Conservation (phyloP, 2,888 invertebrate species). For the Eupithecia subfuscata region DNA sequence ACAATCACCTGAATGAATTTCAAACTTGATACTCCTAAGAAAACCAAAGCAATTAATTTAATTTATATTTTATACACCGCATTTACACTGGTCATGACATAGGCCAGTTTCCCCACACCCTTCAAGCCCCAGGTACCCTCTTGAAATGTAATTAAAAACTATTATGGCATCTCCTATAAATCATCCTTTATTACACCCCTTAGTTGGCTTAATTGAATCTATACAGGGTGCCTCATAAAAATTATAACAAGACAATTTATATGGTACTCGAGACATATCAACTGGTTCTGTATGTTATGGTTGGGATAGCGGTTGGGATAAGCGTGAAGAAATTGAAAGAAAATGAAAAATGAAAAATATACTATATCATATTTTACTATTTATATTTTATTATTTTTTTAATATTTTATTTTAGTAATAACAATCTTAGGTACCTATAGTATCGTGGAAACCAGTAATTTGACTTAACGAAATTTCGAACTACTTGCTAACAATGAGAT, state of each 20-base stretch:
- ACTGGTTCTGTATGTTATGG: neutral
- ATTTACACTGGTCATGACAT: constrained; percentile 3
- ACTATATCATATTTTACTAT: too few species aligned
- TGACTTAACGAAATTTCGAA: too few species aligned
- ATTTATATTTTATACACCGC: neutral
- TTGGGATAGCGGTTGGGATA: neutral
- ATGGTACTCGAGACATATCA: constrained; percentile 15
- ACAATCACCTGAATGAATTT: neutral
- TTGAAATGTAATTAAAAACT: constrained; percentile 76
- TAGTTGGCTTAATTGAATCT: constrained; percentile 73
- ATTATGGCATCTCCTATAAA: constrained; percentile 71
- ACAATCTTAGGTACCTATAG: too few species aligned
- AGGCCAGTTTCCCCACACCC: constrained; percentile 10
- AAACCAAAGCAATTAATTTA: neutral
- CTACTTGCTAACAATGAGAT: too few species aligned
- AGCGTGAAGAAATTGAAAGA: neutral
- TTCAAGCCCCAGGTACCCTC: constrained; percentile 48
- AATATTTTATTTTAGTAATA: too few species aligned
- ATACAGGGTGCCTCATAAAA: constrained; percentile 66
- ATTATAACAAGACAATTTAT: constrained; percentile 66
- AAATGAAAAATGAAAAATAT: too few species aligned
- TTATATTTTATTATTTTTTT: too few species aligned
- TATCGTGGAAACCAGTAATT: too few species aligned
- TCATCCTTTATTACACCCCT: constrained; percentile 75
- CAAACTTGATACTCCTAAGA: neutral